These are phyloP conservation scores for Eupithecia pulchellata DNA, from an alignment of 2,888 invertebrate genomes.

Conservation along the genomic window DNA sequence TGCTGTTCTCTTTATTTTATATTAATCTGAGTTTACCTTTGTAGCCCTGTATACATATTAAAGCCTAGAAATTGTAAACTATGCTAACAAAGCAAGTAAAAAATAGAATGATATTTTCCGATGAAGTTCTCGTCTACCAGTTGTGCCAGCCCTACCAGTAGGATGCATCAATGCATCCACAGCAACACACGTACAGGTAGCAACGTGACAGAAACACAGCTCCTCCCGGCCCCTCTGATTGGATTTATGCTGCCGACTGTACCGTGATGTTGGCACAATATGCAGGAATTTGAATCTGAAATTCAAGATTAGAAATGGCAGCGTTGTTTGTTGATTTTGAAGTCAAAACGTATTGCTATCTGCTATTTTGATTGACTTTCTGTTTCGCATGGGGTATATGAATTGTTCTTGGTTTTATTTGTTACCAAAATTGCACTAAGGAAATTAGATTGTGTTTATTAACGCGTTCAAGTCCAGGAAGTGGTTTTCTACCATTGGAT, in stretches of 20 bases:
- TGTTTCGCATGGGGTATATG: neutral
- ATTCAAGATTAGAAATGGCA: slow-evolving; percentile 31
- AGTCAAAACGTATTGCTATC: neutral
- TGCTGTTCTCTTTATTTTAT: too few relatives aligned
- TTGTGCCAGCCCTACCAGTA: slow-evolving; percentile 59
- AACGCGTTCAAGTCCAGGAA: too few relatives aligned
- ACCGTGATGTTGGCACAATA: slow-evolving; percentile 44
- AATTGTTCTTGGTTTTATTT: neutral
- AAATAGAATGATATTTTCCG: too few relatives aligned
- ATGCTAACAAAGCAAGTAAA: too few relatives aligned
- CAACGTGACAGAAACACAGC: slow-evolving; percentile 39
- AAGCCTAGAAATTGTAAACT: too few relatives aligned
- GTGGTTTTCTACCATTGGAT: too few relatives aligned
- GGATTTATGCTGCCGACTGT: slow-evolving; percentile 70
- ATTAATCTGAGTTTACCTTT: too few relatives aligned
- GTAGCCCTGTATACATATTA: too few relatives aligned
- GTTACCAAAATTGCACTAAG: neutral
- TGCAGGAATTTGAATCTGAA: slow-evolving; percentile 39
- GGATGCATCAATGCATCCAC: slow-evolving; percentile 74
- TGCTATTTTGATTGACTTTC: neutral
- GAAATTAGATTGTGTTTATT: too few relatives aligned
- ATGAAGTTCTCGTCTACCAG: neutral
- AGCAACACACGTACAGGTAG: slow-evolving; percentile 59
- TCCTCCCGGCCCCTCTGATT: slow-evolving; percentile 69
- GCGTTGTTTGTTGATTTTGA: slow-evolving; percentile 8